Evolutionary conservation across 2,888 invertebrate genomes (phyloP).

Genomic region (Acutogordius australiensis): DNA sequence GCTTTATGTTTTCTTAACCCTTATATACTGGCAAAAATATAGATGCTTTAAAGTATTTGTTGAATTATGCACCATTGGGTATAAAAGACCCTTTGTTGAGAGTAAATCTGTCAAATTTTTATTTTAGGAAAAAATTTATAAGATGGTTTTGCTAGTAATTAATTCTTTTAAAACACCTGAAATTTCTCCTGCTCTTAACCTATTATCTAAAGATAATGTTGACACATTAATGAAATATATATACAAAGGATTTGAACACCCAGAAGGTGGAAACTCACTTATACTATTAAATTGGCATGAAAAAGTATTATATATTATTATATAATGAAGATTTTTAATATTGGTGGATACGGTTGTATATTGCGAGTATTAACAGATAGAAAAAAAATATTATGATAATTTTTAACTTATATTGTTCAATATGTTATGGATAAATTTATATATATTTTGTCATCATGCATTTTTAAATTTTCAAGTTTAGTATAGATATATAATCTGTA

Average conservation of each 20-base stretch:
- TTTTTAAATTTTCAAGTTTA: too few relatives aligned
- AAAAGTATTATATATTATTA: not conserved
- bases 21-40: conserved; percentile 3
- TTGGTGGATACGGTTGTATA: conserved; percentile 2
- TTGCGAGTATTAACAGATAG: not conserved
- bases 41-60: not conserved
- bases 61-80: not conserved
- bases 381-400: not conserved
- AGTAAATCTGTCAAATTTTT: not conserved
- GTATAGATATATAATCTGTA: too few relatives aligned
- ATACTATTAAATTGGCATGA: conserved; percentile 9
- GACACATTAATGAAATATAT: conserved; percentile 5
- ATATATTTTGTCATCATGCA: too few relatives aligned
- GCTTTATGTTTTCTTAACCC: not conserved
- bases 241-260: conserved; percentile 8
- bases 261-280: not conserved
- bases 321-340: not conserved
- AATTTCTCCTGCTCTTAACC: not conserved
- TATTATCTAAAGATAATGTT: not conserved
- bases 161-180: conserved; percentile 6
- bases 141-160: not conserved
- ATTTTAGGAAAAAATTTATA: not conserved
- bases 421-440: too few relatives aligned
- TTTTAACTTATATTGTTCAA: too few relatives aligned
- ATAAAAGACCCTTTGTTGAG: not conserved